Percentiles rank a stretch among this genome's conserved stretches.
Evolutionary conservation across 2,888 invertebrate genomes (phyloP).

Genomic region (Phengaris alcon): DNA sequence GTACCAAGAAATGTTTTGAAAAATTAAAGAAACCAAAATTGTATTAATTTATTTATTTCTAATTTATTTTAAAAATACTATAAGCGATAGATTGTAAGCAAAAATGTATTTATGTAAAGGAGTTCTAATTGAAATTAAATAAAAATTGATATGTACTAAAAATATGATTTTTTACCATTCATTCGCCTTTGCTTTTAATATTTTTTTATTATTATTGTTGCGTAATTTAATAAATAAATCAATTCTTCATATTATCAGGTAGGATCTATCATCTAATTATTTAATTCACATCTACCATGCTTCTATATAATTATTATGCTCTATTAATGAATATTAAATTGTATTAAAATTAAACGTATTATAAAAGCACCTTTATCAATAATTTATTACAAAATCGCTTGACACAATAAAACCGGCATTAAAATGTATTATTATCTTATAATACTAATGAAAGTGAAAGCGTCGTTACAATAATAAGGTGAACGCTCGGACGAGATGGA

Average conservation of each 20-base stretch:
- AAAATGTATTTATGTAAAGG: conserved; percentile 14
- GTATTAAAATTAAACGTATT: no score
- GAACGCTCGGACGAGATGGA: conserved; percentile 52
- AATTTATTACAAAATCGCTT: neutral
- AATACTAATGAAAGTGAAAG: conserved; percentile 64
- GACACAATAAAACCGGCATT: conserved; percentile 6
- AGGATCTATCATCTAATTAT: no score
- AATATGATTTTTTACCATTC: neutral
- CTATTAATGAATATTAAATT: no score
- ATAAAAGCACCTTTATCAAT: no score
- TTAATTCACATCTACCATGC: no score
- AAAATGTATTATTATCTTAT: conserved; percentile 38
- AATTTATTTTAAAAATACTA: conserved; percentile 17
- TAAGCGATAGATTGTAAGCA: conserved; percentile 14
- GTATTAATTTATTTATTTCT: conserved; percentile 30
- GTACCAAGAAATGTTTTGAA: neutral
- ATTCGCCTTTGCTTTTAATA: no score
- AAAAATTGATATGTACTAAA: neutral
- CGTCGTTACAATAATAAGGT: conserved; percentile 49
- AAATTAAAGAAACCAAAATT: conserved; percentile 29
- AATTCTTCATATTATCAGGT: no score
- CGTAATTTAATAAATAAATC: no score
- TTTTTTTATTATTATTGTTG: no score
- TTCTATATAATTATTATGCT: no score
- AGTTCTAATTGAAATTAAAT: conserved; percentile 29